Conservation (phyloP, 2,797 vertebrate species). For the Schizopygopsis malacanthus region DNA sequence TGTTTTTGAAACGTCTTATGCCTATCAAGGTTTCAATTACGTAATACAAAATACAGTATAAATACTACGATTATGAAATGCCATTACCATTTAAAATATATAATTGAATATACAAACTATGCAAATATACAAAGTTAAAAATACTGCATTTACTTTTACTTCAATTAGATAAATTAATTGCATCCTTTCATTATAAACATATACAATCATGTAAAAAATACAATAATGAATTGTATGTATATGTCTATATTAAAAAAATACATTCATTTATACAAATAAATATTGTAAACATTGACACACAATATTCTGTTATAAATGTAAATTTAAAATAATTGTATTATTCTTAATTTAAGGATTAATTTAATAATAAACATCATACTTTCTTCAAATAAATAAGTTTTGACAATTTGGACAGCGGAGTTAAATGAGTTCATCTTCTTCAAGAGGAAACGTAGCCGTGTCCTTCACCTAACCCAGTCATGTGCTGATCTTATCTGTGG, state of each 20-base stretch:
- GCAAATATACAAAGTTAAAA: too few relatives aligned
- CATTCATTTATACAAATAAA: not conserved
- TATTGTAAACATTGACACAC: not conserved
- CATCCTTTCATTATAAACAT: not conserved
- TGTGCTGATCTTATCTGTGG: conserved; percentile 57
- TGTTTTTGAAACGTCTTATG: too few relatives aligned
- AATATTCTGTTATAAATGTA: not conserved
- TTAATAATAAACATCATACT: not conserved
- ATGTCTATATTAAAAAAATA: not conserved
- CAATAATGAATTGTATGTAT: not conserved
- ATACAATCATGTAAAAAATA: too few relatives aligned
- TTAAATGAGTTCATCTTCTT: conserved; percentile 19
- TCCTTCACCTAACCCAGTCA: conserved; percentile 61
- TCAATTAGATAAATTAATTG: not conserved
- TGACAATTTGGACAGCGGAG: not conserved
- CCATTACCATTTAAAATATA: not conserved
- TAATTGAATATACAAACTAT: not conserved
- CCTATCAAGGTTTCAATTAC: not conserved
- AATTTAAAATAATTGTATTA: not conserved
- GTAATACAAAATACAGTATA: not conserved
- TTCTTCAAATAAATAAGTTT: not conserved
- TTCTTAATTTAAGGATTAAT: not conserved
- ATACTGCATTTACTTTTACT: not conserved
- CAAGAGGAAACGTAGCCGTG: conserved; percentile 51
- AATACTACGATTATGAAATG: not conserved